Conservation (phyloP, 2,113 vertebrate species). For the Propithecus coquereli region DNA sequence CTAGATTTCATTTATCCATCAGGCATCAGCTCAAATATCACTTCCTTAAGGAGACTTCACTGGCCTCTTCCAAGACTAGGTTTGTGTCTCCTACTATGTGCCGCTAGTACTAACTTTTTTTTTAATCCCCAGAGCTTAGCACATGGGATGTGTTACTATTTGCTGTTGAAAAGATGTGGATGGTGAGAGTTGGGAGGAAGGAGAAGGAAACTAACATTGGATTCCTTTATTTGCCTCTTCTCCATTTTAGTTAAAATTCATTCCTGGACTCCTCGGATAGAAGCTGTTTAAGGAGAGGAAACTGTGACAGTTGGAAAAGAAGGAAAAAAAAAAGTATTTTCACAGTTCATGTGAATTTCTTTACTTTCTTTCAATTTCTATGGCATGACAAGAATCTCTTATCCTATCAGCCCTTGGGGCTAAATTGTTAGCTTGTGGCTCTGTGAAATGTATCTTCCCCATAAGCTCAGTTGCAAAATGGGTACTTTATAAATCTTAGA, state of each 20-base stretch:
- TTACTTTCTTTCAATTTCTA: constrained; percentile 8
- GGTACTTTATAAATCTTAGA: constrained; percentile 52
- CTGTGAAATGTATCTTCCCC: constrained; percentile 26
- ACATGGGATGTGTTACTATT: neutral
- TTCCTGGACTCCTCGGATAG: neutral
- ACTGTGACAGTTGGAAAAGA: neutral
- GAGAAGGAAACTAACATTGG: neutral
- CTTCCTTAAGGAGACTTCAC: neutral
- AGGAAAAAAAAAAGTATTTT: neutral
- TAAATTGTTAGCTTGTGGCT: constrained; percentile 47
- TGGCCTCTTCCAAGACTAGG: neutral
- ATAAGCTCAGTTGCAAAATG: constrained; percentile 44
- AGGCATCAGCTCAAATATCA: neutral
- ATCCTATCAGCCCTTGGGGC: neutral
- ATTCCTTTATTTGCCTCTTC: constrained; percentile 1
- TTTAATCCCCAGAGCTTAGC: neutral
- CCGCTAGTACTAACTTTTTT: neutral
- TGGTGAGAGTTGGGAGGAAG: neutral
- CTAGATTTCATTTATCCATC: neutral
- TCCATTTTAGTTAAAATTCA: constrained; percentile 20
- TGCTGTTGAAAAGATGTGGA: neutral
- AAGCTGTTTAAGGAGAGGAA: constrained; percentile 2
- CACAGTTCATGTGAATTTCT: constrained; percentile 15
- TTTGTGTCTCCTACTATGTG: neutral
- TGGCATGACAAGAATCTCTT: constrained; percentile 41